These are phyloP conservation scores for Papilio xuthus DNA, from an alignment of 1,140 invertebrate genomes.

Conservation along the genomic window DNA sequence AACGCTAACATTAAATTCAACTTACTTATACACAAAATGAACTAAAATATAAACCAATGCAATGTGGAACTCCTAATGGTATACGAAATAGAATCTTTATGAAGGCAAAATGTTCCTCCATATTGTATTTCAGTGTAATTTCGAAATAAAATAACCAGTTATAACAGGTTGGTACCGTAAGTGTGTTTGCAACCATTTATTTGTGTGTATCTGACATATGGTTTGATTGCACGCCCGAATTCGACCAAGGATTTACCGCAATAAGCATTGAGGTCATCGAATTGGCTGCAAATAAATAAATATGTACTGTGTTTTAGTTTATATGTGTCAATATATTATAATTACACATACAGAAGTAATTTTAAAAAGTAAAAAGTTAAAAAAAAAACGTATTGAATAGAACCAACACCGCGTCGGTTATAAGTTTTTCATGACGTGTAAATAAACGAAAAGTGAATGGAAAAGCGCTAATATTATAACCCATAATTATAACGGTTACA, in stretches of 20 bases:
- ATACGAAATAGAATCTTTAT: constrained; percentile 21
- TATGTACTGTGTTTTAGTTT: constrained; percentile 19
- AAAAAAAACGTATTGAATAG: not conserved
- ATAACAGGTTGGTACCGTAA: not conserved
- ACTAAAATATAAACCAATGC: not conserved
- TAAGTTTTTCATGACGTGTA: not conserved
- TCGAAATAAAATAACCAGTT: constrained; percentile 13
- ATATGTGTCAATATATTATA: not conserved
- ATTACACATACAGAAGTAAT: not conserved
- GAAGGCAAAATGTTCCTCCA: not conserved
- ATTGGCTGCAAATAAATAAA: constrained; percentile 42
- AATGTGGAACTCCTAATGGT: not conserved
- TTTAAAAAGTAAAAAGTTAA: not conserved
- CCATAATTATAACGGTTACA: constrained; percentile 39
- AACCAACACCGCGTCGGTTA: not conserved
- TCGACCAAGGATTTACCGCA: constrained; percentile 53
- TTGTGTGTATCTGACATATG: constrained; percentile 11
- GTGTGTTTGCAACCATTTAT: constrained; percentile 11
- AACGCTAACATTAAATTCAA: constrained; percentile 14
- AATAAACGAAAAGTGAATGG: not conserved
- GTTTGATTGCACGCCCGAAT: constrained; percentile 47
- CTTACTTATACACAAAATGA: not conserved
- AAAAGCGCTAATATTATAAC: not conserved
- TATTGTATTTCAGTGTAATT: constrained; percentile 23
- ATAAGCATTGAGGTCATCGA: constrained; percentile 55